These are phyloP conservation scores for Drosophila nasuta DNA, from an alignment of 1,140 invertebrate species.

Conservation along the genomic window DNA sequence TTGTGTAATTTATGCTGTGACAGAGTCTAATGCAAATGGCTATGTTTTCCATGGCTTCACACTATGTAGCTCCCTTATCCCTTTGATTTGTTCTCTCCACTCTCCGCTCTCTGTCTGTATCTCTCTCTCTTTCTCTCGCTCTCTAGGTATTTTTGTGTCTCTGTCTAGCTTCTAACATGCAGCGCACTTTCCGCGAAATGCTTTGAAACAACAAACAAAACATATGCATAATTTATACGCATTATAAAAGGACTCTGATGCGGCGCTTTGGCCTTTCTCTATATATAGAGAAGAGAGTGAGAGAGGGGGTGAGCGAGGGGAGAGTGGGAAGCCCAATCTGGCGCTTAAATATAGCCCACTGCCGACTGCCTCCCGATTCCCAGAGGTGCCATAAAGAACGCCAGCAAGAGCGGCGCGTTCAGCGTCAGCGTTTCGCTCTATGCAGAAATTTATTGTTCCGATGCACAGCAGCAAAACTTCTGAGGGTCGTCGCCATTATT, in stretches of 20 bases:
- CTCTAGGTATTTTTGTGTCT: background rate
- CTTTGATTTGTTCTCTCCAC: background rate
- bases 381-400: constrained; percentile 71
- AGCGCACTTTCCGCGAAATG: constrained; percentile 48
- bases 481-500: constrained; percentile 28
- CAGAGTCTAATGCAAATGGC: constrained; percentile 32
- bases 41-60: background rate
- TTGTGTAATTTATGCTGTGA: constrained; percentile 39
- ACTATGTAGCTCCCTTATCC: constrained; percentile 11
- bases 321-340: constrained; percentile 26
- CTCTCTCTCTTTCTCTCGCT: background rate
- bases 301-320: background rate
- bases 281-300: constrained; percentile 7
- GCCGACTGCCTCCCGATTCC: constrained; percentile 37
- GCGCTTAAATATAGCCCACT: constrained; percentile 38
- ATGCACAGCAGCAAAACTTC: constrained; percentile 37
- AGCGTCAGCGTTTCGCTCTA: constrained; percentile 44
- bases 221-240: constrained; percentile 54
- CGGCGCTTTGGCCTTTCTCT: constrained; percentile 9
- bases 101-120: background rate
- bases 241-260: constrained; percentile 39
- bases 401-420: constrained; percentile 40
- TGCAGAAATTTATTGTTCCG: constrained; percentile 68
- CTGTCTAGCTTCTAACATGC: constrained; percentile 35
- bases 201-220: constrained; percentile 54